Evolutionary conservation across 2,888 invertebrate genomes (phyloP).

Genomic region (Neoascia interrupta): DNA sequence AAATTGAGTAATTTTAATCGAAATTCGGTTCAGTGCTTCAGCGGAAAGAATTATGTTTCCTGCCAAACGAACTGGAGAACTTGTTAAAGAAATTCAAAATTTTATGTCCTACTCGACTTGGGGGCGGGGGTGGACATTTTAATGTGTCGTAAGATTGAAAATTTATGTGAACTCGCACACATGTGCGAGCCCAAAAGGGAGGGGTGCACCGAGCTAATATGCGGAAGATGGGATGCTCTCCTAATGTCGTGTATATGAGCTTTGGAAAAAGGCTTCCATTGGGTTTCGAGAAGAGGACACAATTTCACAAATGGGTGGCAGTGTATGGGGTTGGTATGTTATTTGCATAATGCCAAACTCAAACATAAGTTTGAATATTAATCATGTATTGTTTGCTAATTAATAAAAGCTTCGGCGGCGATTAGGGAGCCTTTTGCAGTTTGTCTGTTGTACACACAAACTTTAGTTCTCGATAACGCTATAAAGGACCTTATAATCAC

Average conservation of each 20-base stretch:
- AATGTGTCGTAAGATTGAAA: slow-evolving; percentile 48
- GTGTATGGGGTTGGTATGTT: slow-evolving; percentile 16
- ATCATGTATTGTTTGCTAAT: slow-evolving; percentile 67
- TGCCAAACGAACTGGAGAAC: slow-evolving; percentile 13
- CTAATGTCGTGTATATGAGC: too few relatives aligned
- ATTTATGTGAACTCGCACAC: slow-evolving; percentile 46
- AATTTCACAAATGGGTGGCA: too few relatives aligned
- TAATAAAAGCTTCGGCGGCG: slow-evolving; percentile 43
- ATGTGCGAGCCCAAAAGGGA: slow-evolving; percentile 27
- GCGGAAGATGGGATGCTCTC: too few relatives aligned
- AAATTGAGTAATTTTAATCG: slow-evolving; percentile 62
- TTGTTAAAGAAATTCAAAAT: too few relatives aligned
- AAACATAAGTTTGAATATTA: slow-evolving; percentile 65
- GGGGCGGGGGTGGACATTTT: slow-evolving; percentile 27
- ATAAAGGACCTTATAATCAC: slow-evolving; percentile 37
- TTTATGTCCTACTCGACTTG: not conserved
- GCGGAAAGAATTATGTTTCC: slow-evolving; percentile 33
- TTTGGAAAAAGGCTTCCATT: too few relatives aligned
- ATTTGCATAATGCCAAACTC: slow-evolving; percentile 64
- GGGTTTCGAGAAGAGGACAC: too few relatives aligned
- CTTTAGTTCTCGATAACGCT: slow-evolving; percentile 39
- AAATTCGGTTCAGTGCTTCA: slow-evolving; percentile 53
- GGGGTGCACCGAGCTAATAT: too few relatives aligned
- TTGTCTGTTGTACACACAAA: slow-evolving; percentile 4
- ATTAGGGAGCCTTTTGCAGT: slow-evolving; percentile 36